phyloP scores from a whole-genome alignment of 2,797 vertebrate species.

The Lithobates sylvaticus region DNA sequence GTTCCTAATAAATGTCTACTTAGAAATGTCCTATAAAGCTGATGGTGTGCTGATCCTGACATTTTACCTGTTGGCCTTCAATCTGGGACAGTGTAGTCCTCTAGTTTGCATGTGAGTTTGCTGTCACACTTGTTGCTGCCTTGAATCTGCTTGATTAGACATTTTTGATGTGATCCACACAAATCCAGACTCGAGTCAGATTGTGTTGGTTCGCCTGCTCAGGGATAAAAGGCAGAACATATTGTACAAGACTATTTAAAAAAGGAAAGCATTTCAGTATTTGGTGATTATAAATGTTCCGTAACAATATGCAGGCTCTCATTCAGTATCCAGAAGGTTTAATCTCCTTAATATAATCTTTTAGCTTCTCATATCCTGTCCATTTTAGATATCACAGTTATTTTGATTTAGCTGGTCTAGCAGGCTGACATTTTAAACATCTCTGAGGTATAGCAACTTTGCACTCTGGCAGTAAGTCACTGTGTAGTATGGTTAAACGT shows the following conservation, averaged over 20 bases:
- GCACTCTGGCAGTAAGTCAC: background rate
- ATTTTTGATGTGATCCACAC: background rate
- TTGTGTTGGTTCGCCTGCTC: background rate
- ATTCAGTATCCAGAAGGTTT: background rate
- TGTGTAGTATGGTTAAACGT: background rate
- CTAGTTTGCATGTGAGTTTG: background rate
- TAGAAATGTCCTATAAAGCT: background rate
- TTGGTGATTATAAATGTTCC: background rate
- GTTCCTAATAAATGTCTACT: no score
- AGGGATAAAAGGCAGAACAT: background rate
- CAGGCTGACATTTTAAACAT: background rate
- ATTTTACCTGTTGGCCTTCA: background rate
- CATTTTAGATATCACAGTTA: background rate
- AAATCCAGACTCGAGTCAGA: background rate
- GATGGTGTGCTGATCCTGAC: background rate
- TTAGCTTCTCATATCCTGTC: background rate
- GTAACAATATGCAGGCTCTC: background rate
- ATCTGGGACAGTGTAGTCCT: background rate
- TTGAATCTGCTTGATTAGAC: background rate
- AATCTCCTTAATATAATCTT: background rate
- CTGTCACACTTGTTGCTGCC: background rate
- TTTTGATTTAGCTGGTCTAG: background rate
- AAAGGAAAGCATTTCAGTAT: background rate
- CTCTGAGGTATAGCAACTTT: background rate
- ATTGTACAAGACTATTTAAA: background rate